Evolutionary conservation across 2,888 invertebrate genomes (phyloP).

Genomic region (Caenorhabditis becei): DNA sequence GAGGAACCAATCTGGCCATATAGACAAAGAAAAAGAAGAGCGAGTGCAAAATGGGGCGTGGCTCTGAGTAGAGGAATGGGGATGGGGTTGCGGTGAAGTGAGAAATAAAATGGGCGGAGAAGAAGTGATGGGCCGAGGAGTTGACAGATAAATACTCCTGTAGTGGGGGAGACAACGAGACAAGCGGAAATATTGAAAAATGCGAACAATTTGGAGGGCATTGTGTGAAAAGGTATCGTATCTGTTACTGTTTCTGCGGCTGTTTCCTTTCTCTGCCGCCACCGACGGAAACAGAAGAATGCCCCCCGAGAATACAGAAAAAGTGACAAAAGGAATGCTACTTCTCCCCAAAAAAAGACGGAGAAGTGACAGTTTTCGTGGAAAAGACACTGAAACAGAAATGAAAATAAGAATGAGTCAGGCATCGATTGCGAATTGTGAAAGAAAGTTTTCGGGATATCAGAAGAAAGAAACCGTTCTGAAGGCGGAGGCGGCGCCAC

Average conservation of each 20-base stretch:
- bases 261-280: background rate
- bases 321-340: background rate
- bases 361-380: background rate
- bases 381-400: background rate
- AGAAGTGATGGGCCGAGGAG: constrained; percentile 1
- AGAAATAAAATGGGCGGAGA: constrained; percentile 51
- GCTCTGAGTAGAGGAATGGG: background rate
- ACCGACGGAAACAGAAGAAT: constrained; percentile 4
- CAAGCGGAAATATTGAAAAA: constrained; percentile 42
- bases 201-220: constrained; percentile 55
- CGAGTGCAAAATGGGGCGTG: constrained; percentile 44
- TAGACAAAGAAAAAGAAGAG: constrained; percentile 10
- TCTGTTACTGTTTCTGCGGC: constrained; percentile 13
- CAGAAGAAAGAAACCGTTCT: background rate
- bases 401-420: background rate
- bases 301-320: background rate
- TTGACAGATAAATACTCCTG: constrained; percentile 24
- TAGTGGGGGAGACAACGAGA: constrained; percentile 9
- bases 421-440: background rate
- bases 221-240: constrained; percentile 27
- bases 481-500: background rate
- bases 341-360: background rate
- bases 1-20: constrained; percentile 12
- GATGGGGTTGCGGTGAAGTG: constrained; percentile 14
- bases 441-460: background rate